Base-by-base conservation (phyloP, 2,888 invertebrate genomes). In the Hemithea aestivaria region DNA sequence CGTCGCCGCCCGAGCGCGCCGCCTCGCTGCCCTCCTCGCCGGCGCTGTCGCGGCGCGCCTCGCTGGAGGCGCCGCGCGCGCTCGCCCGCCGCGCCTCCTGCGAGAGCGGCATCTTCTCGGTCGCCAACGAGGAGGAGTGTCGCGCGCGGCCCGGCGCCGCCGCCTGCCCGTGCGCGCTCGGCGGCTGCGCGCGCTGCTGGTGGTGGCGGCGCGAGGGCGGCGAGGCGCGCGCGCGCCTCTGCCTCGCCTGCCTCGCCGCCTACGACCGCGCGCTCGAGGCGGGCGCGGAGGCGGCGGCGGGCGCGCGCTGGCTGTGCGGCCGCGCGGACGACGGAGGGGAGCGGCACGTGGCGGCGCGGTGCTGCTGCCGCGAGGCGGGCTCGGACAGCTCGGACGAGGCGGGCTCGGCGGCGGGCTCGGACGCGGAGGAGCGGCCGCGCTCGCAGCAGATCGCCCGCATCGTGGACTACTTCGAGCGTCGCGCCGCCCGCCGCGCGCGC, bases 41-140 rank as follows among this genome's bases (percentile, higher is more conserved):
- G 10, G 71, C 72, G 2, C 62, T 73, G 11, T 62, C 62, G 16
- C 59, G 77, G 1, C 62, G 77, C 38, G 70, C 68, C 53, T 53
- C 53, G 27, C 56, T 64, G 27, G 58, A 73, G 53, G 59, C 62
- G 42, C 58, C 56, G 39, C 42, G 48, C 43, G 56, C 45, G 53
- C 61, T 54, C 38, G 73, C 51, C 49, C 65, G 95, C 9, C 90
- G 95, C 27, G 96, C 94, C 25, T 96, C 95, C 10, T 95, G 95
- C 71, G 96, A 96, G 73, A 94, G 94, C 54, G 96, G 96, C 10
- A 96, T 96, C 70, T 96, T 95, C 88, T 95, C 95, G 36, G 95
- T 94, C 58, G 93, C 94, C 48, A 94, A 94, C 62, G 94, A 93
- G 67, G 93, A 93, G 67, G 89, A 91, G 48, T 90, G 90, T 40